phyloP scores from a whole-genome alignment of 2,888 invertebrate genomes.

The Tachina fera region DNA sequence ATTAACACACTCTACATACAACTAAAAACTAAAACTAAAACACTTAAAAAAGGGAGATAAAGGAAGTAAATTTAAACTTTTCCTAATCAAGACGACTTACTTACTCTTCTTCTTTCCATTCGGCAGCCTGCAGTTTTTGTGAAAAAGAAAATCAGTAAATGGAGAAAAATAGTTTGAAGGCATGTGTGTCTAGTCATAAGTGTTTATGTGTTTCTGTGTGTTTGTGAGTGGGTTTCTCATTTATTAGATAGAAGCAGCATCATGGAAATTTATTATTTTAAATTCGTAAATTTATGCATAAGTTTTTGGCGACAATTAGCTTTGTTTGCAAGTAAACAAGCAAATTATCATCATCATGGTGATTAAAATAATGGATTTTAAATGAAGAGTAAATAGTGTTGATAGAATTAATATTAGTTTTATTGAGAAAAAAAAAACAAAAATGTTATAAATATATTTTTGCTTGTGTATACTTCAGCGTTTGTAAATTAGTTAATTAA shows the following conservation, averaged over 20 bases:
- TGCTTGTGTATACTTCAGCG: neutral
- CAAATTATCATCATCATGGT: constrained; percentile 61
- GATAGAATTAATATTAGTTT: constrained; percentile 59
- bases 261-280: constrained; percentile 65
- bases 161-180: constrained; percentile 4
- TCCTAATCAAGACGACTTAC: constrained; percentile 52
- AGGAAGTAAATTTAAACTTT: constrained; percentile 53
- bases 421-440: neutral
- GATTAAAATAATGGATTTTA: constrained; percentile 68
- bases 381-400: constrained; percentile 65
- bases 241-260: constrained; percentile 18
- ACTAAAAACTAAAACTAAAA: constrained; percentile 20
- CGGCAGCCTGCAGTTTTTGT: neutral
- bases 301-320: constrained; percentile 70
- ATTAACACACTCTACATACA: neutral
- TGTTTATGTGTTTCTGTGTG: neutral
- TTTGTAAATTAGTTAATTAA: too few species aligned
- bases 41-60: constrained; percentile 40
- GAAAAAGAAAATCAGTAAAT: constrained; percentile 1
- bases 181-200: neutral
- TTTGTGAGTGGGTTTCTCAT: neutral
- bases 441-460: neutral
- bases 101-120: neutral
- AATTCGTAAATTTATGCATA: constrained; percentile 64
- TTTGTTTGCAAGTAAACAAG: constrained; percentile 67